Conservation (phyloP, 2,888 invertebrate species). For the Pelosia muscerda region DNA sequence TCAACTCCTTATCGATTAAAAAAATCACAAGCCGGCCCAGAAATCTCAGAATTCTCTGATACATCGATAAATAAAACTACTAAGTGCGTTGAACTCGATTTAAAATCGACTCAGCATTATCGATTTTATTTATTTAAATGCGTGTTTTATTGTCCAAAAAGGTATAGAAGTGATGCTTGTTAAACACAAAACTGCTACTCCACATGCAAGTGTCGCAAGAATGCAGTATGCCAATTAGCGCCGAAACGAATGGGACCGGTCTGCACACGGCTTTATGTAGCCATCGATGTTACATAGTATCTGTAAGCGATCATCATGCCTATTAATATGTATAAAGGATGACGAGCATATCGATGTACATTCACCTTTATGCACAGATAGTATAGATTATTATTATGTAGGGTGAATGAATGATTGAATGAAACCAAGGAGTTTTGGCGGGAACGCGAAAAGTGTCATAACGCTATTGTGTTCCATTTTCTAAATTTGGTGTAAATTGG, state of each 20-base stretch:
- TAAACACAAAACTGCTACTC: conserved; percentile 48
- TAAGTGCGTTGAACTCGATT: not conserved
- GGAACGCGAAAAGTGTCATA: no score
- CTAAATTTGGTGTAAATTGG: no score
- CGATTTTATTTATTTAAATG: conserved; percentile 15
- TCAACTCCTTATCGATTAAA: not conserved
- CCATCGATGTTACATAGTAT: conserved; percentile 25
- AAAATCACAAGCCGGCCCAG: not conserved
- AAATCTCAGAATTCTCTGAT: not conserved
- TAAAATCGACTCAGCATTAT: not conserved
- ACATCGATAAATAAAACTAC: not conserved
- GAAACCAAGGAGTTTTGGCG: no score
- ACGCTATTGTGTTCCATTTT: no score
- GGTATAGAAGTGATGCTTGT: conserved; percentile 40
- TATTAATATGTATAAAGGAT: not conserved
- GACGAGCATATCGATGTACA: not conserved
- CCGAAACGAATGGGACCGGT: conserved; percentile 64
- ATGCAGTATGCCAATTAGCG: conserved; percentile 74
- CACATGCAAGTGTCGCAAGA: conserved; percentile 55
- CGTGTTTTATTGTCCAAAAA: conserved; percentile 22
- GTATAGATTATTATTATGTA: not conserved
- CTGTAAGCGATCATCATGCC: conserved; percentile 20
- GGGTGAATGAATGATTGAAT: no score
- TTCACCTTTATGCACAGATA: not conserved
- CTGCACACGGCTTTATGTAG: conserved; percentile 44